Conservation (phyloP, 2,888 invertebrate genomes). For the Rugalucina vietnamica region DNA sequence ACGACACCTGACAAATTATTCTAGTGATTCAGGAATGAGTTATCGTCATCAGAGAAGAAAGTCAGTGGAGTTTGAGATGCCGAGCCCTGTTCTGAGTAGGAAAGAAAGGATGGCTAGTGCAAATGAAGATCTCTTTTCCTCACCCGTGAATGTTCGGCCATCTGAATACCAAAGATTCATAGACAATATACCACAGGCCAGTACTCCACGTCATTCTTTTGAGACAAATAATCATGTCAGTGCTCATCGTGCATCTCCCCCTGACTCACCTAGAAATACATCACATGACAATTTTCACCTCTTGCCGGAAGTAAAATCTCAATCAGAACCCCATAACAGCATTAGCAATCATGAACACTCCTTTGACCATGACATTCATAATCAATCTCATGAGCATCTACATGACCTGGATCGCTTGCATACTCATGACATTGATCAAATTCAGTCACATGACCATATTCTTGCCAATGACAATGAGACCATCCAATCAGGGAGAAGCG, state of each 20-base stretch:
- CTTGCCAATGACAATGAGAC: not conserved
- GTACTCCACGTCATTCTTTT: not conserved
- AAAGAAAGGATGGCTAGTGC: conserved; percentile 25
- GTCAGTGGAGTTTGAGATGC: conserved; percentile 55
- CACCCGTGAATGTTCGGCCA: conserved; percentile 50
- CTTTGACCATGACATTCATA: conserved; percentile 6
- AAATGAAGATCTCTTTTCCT: conserved; percentile 44
- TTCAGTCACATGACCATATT: not conserved
- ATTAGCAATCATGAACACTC: conserved; percentile 25
- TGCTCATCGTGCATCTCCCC: not conserved
- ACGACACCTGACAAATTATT: conserved; percentile 35
- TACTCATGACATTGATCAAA: not conserved
- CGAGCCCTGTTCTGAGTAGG: conserved; percentile 51
- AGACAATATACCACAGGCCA: conserved; percentile 6
- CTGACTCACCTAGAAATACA: not conserved
- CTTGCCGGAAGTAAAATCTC: not conserved
- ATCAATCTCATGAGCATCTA: not conserved
- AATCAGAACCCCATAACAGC: not conserved
- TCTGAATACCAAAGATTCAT: conserved; percentile 50
- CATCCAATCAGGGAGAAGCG: not conserved
- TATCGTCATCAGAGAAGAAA: conserved; percentile 34
- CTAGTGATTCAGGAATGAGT: conserved; percentile 48
- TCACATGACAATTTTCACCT: not conserved
- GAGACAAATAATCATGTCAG: not conserved
- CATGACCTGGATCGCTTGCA: not conserved